Percentiles rank a stretch among this genome's conserved stretches.
These are phyloP conservation scores for Festucalex cinctus DNA, from an alignment of 2,113 vertebrate genomes.

Conservation along the genomic window DNA sequence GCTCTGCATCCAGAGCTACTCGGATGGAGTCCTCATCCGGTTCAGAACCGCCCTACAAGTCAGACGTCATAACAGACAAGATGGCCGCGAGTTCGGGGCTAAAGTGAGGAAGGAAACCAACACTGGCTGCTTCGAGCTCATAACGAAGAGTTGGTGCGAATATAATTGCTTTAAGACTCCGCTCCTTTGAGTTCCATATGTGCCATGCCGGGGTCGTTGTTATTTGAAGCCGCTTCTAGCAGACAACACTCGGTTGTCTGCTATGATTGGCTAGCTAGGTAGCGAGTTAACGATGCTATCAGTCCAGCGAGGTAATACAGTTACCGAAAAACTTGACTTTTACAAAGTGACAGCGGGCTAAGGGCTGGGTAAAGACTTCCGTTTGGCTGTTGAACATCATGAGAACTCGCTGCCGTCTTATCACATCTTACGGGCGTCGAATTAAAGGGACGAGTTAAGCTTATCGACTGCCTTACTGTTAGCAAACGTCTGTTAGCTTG, in stretches of 20 bases:
- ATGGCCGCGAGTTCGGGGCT: constrained; percentile 72
- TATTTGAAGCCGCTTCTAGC: not conserved
- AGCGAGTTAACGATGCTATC: constrained; percentile 53
- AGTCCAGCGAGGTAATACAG: constrained; percentile 28
- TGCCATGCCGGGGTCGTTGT: not conserved
- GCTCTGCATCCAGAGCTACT: too few relatives aligned
- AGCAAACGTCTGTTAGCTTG: constrained; percentile 49
- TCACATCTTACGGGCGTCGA: not conserved
- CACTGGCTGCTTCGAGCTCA: constrained; percentile 25
- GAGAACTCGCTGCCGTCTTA: not conserved
- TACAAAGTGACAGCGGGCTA: not conserved
- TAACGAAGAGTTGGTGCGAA: not conserved
- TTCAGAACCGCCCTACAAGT: constrained; percentile 57
- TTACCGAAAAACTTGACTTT: not conserved
- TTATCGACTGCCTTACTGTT: constrained; percentile 8
- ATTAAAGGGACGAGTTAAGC: not conserved
- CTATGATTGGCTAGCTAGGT: constrained; percentile 9
- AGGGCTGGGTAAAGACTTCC: not conserved
- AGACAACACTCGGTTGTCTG: not conserved
- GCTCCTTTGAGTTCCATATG: not conserved
- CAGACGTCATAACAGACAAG: constrained; percentile 70
- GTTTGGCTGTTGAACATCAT: not conserved
- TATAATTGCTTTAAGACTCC: not conserved
- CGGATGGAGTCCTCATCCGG: constrained; percentile 46
- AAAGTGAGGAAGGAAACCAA: constrained; percentile 74